These are phyloP conservation scores for Apis laboriosa DNA, from an alignment of 1,140 invertebrate species.

Conservation along the genomic window DNA sequence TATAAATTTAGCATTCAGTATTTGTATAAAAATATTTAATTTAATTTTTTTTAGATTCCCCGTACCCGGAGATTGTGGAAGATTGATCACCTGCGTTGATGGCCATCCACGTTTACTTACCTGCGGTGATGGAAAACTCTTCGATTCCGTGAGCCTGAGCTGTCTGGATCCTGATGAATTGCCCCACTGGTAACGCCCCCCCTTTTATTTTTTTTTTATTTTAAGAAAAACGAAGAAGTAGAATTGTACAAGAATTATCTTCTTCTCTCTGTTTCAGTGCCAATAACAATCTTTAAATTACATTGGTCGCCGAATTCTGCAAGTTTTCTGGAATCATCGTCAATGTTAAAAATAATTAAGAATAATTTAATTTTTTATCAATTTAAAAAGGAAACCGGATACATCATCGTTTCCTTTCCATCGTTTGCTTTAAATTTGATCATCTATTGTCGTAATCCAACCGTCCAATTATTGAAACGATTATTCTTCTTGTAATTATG, in stretches of 20 bases:
- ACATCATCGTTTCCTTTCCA: too few species aligned
- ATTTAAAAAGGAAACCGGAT: too few species aligned
- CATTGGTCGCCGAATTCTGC: background rate
- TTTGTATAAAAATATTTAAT: background rate
- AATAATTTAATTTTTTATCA: too few species aligned
- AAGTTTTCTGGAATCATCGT: too few species aligned
- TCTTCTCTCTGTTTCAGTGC: conserved; percentile 37
- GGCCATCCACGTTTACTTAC: conserved; percentile 91
- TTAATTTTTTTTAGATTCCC: conserved; percentile 85
- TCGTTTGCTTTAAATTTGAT: too few species aligned
- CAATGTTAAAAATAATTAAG: too few species aligned
- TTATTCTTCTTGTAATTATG: too few species aligned
- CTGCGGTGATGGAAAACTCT: conserved; percentile 92
- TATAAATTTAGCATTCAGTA: too few species aligned
- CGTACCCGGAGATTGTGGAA: conserved; percentile 90
- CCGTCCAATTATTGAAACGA: too few species aligned
- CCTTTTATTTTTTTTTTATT: background rate
- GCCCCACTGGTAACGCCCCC: conserved; percentile 81
- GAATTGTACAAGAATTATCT: background rate
- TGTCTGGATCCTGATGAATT: conserved; percentile 91
- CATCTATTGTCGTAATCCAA: too few species aligned
- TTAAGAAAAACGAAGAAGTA: too few species aligned
- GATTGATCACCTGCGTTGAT: conserved; percentile 93
- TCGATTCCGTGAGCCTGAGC: conserved; percentile 90
- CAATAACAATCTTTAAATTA: conserved; percentile 28